Evolutionary conservation across 2,888 invertebrate species (phyloP), one percentile per base, ranked within the genome.

Genomic region (Masnerella sp.): DNA sequence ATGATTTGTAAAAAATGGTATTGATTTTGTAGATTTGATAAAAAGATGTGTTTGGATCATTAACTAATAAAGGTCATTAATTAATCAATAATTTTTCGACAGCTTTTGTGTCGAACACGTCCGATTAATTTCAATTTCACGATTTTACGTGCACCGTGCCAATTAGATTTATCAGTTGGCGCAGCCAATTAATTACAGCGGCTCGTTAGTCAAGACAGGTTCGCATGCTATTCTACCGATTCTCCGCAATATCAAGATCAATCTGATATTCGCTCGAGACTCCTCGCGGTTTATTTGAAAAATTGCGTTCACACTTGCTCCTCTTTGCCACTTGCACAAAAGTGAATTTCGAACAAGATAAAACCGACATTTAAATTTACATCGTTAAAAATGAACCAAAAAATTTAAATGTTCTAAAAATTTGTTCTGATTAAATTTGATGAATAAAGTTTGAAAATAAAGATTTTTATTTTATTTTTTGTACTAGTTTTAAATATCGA

Each of bases 141-240:
- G 49, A 69, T 61, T 65, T 74, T 65, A 65, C 47, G 54, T 69
- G 69, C 64, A 14, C 17, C 74, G 69, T 74, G 59, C 59, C 59
- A 74, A 69, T 74, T 69, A 69, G 69, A 74, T 68, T 59, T 69
- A 74, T 74, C 69, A 65, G 64, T 61, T 17, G 12, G 40, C 25
- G 20, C 14, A 30, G 58, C 40, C 74, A 74, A 74, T 74, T 74
- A 74, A 69, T 69, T 74, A 69, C 28, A 43, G 61, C 59, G 43
- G 73, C 73, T 73, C 68, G 73, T 73, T 73, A 68, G 56, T 40
- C 36, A 15, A 36, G 58, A 68, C 73, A 73, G 62, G 51, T 64
- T 73, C 54, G 61, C 65, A 49, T 67, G 65, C 34, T 59, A 52
- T 61, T 67, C 40, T 22, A 18, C 65, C 43, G 59, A 67, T 67